Conservation (phyloP, 2,797 vertebrate genomes). For the Champsocephalus gunnari region DNA sequence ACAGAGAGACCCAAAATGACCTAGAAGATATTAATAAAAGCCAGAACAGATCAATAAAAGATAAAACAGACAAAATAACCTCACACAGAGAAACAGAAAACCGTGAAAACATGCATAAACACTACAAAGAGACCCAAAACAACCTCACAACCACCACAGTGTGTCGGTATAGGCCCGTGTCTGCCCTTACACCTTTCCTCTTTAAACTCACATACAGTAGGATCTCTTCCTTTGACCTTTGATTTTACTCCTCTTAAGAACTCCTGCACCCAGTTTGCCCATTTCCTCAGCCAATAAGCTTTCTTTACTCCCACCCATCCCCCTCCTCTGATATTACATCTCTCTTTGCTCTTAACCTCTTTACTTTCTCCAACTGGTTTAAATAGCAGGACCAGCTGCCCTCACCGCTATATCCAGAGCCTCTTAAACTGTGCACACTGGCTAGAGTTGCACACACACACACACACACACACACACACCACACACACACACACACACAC, state of each 20-base stretch:
- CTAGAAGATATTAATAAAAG: too few relatives aligned
- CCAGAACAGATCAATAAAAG: too few relatives aligned
- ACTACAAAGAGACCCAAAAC: too few relatives aligned
- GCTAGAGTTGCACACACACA: constrained; percentile 47
- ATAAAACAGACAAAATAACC: too few relatives aligned
- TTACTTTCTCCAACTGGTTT: constrained; percentile 59
- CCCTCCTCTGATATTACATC: constrained; percentile 54
- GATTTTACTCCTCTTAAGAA: not conserved
- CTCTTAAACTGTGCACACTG: constrained; percentile 47
- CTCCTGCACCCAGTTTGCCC: not conserved
- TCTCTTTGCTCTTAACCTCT: constrained; percentile 53
- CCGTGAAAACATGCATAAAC: too few relatives aligned
- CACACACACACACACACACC: constrained; percentile 17
- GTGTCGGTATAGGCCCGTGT: too few relatives aligned
- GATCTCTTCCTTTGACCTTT: not conserved
- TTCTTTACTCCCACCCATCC: constrained; percentile 16
- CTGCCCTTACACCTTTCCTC: not conserved
- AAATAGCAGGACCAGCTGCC: constrained; percentile 75
- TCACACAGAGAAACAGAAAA: too few relatives aligned
- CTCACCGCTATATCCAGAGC: constrained; percentile 63
- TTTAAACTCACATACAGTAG: not conserved
- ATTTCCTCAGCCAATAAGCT: constrained; percentile 15
- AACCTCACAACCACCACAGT: too few relatives aligned
- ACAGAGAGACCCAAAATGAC: too few relatives aligned
- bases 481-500: constrained; percentile 24